A percentile compares a stretch with the other conserved stretches of the same genome.
Evolutionary conservation across 2,888 invertebrate genomes (phyloP).

Genomic region (Eubasilissa splendida): DNA sequence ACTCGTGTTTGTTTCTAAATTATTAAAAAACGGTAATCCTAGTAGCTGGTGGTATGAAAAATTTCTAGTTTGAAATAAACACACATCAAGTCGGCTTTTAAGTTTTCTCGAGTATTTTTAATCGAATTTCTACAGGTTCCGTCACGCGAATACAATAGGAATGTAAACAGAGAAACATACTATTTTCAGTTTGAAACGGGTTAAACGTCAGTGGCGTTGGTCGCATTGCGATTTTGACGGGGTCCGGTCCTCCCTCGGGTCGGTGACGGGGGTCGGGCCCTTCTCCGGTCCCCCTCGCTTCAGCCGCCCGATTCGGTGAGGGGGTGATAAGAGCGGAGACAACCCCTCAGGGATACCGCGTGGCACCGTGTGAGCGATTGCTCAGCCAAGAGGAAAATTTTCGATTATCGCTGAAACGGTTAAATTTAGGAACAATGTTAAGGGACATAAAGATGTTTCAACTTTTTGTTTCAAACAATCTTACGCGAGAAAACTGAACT

Average conservation of each 20-base stretch:
- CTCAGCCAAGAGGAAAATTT: conserved; percentile 18
- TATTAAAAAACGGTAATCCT: no score
- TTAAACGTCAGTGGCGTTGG: conserved; percentile 37
- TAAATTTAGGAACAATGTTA: neutral
- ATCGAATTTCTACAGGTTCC: no score
- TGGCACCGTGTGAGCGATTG: conserved; percentile 22
- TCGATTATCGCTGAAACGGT: conserved; percentile 10
- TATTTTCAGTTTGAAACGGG: conserved; percentile 37
- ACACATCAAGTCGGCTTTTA: no score
- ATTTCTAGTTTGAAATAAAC: no score
- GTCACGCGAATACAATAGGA: no score
- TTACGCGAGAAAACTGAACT: no score
- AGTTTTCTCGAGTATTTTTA: no score
- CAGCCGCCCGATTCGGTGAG: neutral
- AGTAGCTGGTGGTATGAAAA: no score
- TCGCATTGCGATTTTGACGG: conserved; percentile 45
- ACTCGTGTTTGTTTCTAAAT: no score
- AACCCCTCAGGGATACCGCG: conserved; percentile 1
- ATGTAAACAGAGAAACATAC: conserved; percentile 14
- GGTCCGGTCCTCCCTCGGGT: conserved; percentile 21
- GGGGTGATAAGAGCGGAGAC: neutral
- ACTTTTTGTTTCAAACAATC: no score
- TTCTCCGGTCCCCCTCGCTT: neutral
- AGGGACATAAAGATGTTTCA: no score
- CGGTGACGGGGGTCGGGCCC: conserved; percentile 35